These are phyloP conservation scores for Villa cingulata DNA, from an alignment of 2,888 invertebrate species.

Conservation along the genomic window DNA sequence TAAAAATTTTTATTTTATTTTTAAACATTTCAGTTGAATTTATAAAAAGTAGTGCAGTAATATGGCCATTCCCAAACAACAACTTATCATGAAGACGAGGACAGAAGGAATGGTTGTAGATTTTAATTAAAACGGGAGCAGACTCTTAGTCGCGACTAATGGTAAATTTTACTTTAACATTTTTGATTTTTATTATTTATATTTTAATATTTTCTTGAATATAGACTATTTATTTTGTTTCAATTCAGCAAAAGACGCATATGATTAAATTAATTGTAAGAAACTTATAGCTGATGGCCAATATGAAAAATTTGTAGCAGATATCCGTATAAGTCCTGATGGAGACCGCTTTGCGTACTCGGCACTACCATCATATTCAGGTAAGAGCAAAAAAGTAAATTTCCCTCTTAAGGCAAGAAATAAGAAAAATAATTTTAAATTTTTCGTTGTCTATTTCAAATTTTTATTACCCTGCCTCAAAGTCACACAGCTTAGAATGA, in stretches of 20 bases:
- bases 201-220: constrained; percentile 19
- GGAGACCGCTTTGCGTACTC: constrained; percentile 62
- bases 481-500: too few species aligned
- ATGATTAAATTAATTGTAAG: constrained; percentile 48
- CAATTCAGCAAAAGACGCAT: constrained; percentile 46
- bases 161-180: too few species aligned
- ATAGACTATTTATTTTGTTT: constrained; percentile 59
- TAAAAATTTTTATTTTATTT: too few species aligned
- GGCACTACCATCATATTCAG: constrained; percentile 68
- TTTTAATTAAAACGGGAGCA: constrained; percentile 55
- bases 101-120: constrained; percentile 58
- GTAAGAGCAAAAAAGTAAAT: constrained; percentile 40
- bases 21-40: too few species aligned
- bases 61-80: constrained; percentile 47
- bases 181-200: not conserved
- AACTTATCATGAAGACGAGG: constrained; percentile 30
- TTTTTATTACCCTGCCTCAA: too few species aligned
- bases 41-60: too few species aligned
- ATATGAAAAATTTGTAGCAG: constrained; percentile 74
- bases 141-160: constrained; percentile 62
- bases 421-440: too few species aligned
- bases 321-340: constrained; percentile 68
- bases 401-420: too few species aligned
- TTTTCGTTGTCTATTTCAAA: too few species aligned
- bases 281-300: constrained; percentile 58